phyloP scores from a whole-genome alignment of 2,797 vertebrate species.

The Pseudomugil tenellus region DNA sequence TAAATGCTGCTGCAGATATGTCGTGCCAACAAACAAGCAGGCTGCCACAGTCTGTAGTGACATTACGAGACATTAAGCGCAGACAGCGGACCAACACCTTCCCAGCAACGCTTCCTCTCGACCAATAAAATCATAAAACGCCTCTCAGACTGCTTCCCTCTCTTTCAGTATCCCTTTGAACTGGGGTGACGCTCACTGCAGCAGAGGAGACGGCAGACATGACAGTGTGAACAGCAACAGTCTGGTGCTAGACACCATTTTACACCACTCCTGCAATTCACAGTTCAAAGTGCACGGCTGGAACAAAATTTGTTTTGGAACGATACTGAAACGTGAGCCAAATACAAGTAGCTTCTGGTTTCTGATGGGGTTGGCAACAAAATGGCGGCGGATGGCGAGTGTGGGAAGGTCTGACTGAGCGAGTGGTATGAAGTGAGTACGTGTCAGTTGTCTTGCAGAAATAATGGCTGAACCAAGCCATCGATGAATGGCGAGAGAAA shows the following conservation, averaged over 20 bases:
- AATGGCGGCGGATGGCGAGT: conserved; percentile 64
- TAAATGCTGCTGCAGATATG: neutral
- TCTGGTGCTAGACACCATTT: conserved; percentile 74
- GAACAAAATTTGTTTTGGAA: conserved; percentile 37
- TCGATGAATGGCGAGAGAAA: conserved; percentile 44
- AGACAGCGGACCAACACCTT: conserved; percentile 73
- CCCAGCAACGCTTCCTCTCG: conserved; percentile 73
- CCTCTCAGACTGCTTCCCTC: conserved; percentile 64
- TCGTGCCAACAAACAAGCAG: conserved; percentile 19
- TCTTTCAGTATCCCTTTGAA: conserved; percentile 72
- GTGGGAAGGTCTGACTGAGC: conserved; percentile 58
- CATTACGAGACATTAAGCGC: conserved; percentile 45
- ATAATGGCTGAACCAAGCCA: conserved; percentile 55
- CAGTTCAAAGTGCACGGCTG: conserved; percentile 63
- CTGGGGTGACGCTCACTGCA: conserved; percentile 60
- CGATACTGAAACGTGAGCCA: conserved; percentile 37
- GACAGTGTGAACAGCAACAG: conserved; percentile 78
- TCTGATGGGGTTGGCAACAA: conserved; percentile 55
- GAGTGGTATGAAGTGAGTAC: conserved; percentile 50
- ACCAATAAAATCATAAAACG: conserved; percentile 85
- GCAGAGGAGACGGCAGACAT: conserved; percentile 71
- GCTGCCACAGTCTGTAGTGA: conserved; percentile 26
- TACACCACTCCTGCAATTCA: conserved; percentile 65
- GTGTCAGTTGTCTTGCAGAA: conserved; percentile 51
- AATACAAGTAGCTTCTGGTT: conserved; percentile 38